Conservation (phyloP, 2,888 invertebrate species). For the Helicoverpa assulta region DNA sequence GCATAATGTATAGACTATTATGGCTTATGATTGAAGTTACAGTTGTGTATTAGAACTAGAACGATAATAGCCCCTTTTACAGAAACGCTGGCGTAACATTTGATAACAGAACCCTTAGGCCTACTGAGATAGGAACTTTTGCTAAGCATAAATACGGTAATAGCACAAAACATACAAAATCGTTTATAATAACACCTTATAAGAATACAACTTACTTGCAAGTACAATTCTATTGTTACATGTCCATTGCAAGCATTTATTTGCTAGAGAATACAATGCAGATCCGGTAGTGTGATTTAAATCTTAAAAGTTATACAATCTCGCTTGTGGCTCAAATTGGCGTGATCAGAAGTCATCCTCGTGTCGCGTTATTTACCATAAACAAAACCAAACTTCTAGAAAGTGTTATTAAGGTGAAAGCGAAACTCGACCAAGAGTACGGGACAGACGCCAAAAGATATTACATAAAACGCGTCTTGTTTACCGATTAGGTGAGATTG, state of each 20-base stretch:
- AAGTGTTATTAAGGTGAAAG: slow-evolving; percentile 86
- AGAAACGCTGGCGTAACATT: not conserved
- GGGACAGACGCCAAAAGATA: slow-evolving; percentile 76
- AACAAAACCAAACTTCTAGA: slow-evolving; percentile 79
- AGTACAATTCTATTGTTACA: not conserved
- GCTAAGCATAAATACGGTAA: too few species aligned
- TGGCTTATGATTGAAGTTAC: too few species aligned
- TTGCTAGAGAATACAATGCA: slow-evolving; percentile 50
- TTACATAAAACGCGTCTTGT: slow-evolving; percentile 82
- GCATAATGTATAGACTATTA: too few species aligned
- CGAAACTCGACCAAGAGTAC: slow-evolving; percentile 76
- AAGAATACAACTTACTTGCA: too few species aligned
- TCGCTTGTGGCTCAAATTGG: slow-evolving; percentile 36
- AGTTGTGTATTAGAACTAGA: too few species aligned
- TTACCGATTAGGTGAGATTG: slow-evolving; percentile 81
- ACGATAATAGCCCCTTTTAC: not conserved
- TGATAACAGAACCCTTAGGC: not conserved
- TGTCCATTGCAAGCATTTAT: not conserved
- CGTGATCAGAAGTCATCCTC: slow-evolving; percentile 56
- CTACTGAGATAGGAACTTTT: not conserved
- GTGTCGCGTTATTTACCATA: slow-evolving; percentile 57
- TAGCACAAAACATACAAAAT: not conserved
- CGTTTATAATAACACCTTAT: too few species aligned
- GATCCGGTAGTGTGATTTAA: slow-evolving; percentile 55
- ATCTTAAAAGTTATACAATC: slow-evolving; percentile 48